phyloP scores from a whole-genome alignment of 2,888 invertebrate species.

The Dione juno region DNA sequence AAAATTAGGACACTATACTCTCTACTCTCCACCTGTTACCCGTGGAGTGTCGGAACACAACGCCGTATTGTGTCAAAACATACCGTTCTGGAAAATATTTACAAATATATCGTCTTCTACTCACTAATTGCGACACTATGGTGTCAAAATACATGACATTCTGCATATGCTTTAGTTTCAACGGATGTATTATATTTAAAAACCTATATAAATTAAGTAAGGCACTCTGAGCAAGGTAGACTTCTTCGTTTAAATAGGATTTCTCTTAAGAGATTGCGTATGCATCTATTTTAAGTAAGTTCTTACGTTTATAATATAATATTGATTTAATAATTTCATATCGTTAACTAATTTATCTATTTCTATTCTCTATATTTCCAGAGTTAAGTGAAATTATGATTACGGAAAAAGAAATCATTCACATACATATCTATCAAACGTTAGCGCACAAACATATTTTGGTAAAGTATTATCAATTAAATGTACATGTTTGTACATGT shows the following conservation, averaged over 20 bases:
- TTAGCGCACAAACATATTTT: too few species aligned
- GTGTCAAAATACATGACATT: too few species aligned
- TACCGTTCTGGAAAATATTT: too few species aligned
- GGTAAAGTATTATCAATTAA: too few species aligned
- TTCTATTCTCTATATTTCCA: background rate
- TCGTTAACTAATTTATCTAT: background rate
- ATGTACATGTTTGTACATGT: too few species aligned
- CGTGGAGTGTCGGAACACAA: background rate
- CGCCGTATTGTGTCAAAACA: background rate
- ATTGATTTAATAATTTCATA: background rate
- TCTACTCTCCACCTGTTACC: background rate
- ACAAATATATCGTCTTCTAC: too few species aligned
- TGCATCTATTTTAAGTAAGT: conserved; percentile 14
- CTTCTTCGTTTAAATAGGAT: conserved; percentile 14
- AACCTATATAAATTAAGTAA: background rate
- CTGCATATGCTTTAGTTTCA: background rate
- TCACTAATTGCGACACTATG: too few species aligned
- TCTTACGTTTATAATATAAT: background rate
- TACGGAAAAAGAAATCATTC: too few species aligned
- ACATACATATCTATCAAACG: too few species aligned
- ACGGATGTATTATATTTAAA: background rate
- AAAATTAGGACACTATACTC: background rate
- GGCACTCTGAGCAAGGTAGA: background rate
- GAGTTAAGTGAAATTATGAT: background rate
- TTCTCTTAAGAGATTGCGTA: conserved; percentile 5